Percentiles rank a stretch among this genome's conserved stretches.
phyloP scores from a whole-genome alignment of 92 coral and sea anemone genomes.

The Paragorgia papillata region DNA sequence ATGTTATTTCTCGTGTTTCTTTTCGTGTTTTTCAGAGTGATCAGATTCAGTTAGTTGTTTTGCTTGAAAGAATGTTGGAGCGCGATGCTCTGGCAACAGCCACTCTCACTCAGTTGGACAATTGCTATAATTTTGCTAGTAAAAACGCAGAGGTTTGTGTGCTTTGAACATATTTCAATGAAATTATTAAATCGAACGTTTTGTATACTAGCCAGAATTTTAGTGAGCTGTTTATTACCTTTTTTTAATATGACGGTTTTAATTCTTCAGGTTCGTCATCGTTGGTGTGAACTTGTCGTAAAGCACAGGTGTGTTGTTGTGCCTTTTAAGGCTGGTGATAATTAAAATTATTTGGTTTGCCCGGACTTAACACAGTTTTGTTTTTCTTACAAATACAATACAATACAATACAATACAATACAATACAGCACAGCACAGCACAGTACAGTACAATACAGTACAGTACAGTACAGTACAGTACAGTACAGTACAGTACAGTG shows the following conservation, averaged over 20 bases:
- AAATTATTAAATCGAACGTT: neutral
- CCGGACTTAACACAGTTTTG: no score
- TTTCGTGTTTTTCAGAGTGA: slow-evolving; percentile 53
- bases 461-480: no score
- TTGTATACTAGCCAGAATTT: neutral
- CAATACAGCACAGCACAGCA: no score
- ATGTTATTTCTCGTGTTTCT: neutral
- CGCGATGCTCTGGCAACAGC: slow-evolving; percentile 80
- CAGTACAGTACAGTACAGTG: no score
- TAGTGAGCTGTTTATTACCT: neutral
- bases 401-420: no score
- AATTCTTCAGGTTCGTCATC: slow-evolving; percentile 85
- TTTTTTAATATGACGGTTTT: no score
- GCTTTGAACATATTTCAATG: neutral
- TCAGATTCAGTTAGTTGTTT: slow-evolving; percentile 80
- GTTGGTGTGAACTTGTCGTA: slow-evolving; percentile 98
- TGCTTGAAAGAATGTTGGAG: slow-evolving; percentile 87
- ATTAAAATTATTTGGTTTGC: no score
- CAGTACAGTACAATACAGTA: no score
- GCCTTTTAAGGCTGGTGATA: no score
- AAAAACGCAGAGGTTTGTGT: slow-evolving; percentile 88
- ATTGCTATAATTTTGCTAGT: slow-evolving; percentile 72
- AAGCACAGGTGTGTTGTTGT: slow-evolving; percentile 79
- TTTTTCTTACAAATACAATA: no score
- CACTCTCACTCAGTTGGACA: slow-evolving; percentile 87